Conservation (phyloP, 2,113 vertebrate species). For the Tylochromis polylepis region DNA sequence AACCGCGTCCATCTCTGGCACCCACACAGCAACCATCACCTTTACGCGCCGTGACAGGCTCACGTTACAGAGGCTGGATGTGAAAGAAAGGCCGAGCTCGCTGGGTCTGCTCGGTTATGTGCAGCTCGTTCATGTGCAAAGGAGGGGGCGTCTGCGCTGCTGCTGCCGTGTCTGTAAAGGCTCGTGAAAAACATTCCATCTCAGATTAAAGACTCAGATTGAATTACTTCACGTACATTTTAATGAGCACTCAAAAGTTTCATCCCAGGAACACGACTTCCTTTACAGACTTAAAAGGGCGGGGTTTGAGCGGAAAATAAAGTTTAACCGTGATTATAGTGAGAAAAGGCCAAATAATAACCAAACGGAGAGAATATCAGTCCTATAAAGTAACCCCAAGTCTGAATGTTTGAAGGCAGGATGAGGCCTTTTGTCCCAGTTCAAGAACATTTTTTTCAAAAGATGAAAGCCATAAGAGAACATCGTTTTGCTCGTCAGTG, state of each 20-base stretch:
- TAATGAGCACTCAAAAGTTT: rapidly evolving
- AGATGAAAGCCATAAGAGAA: background rate
- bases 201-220: background rate
- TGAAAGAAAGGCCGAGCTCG: background rate
- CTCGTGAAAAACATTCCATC: background rate
- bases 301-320: background rate
- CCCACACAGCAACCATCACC: background rate
- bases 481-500: background rate
- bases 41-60: background rate
- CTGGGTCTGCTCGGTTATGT: background rate
- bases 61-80: background rate
- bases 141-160: background rate
- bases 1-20: background rate
- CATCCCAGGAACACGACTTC: background rate
- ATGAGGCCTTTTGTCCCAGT: background rate
- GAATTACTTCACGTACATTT: background rate
- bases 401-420: background rate
- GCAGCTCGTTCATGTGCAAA: background rate
- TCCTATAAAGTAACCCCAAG: background rate
- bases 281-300: background rate
- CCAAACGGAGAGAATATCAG: background rate
- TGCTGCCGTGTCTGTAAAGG: background rate
- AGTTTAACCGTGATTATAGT: background rate
- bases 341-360: background rate
- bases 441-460: background rate